phyloP scores from a whole-genome alignment of 2,113 vertebrate genomes.

The Tauraco erythrolophus region DNA sequence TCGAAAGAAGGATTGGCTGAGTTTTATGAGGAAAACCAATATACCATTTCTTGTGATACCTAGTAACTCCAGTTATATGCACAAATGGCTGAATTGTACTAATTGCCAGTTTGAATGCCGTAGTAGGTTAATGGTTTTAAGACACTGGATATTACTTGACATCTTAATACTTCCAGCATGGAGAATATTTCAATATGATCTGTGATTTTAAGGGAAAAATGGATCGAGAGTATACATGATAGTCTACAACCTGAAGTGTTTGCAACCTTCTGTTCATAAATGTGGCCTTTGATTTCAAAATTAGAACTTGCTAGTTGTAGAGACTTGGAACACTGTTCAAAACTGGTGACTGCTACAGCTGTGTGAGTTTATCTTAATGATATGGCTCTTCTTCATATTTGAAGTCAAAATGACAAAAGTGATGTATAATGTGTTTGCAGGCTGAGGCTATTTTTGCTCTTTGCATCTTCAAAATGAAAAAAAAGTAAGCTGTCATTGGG shows the following conservation, averaged over 20 bases:
- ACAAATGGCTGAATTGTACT: background rate
- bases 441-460: background rate
- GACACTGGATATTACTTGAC: background rate
- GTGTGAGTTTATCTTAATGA: fast-evolving
- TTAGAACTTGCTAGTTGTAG: background rate
- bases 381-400: background rate
- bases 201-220: background rate
- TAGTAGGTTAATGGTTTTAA: background rate
- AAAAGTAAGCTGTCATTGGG: background rate
- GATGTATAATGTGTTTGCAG: background rate
- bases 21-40: background rate
- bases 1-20: background rate
- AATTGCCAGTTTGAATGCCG: background rate
- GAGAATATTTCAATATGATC: background rate
- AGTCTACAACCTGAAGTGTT: background rate
- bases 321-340: background rate
- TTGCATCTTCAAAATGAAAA: background rate
- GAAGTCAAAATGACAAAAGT: background rate
- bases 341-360: background rate
- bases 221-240: fast-evolving
- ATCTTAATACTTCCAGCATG: background rate
- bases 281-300: background rate
- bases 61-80: background rate
- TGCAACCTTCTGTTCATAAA: background rate
- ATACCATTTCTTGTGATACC: background rate